Evolutionary conservation across 2,888 invertebrate genomes (phyloP), one percentile per base, ranked within the genome.

Genomic region (Stenichneumon culpator): DNA sequence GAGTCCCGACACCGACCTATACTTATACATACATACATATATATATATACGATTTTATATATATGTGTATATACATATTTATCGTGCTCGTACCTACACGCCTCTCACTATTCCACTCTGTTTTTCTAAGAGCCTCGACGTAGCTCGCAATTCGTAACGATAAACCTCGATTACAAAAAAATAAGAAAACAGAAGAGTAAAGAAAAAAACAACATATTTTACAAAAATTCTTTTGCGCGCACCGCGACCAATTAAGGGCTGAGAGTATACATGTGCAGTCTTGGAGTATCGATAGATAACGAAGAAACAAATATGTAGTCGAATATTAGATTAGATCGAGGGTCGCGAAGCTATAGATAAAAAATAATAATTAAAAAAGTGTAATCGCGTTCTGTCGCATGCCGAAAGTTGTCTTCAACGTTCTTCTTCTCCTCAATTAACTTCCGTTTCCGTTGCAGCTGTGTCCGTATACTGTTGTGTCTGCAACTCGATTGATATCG

Each of bases 61-160:
- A 67, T 82, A 86, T 73, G 57, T 60, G 50, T 84, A 87, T 87
- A 87, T 74, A 84, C 28, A 69, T 39, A 50, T n/a, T 63, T 89
- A 88, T 89, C 87, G 89, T 89, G 89, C 87, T 88, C 86, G 88
- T 88, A 89, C 87, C 87, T 90, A 90, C 88, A 89, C 87, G 88
- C 89, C 90, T 90, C 88, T 90, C 88, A 89, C 83, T 89, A 88
- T 75, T 67, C 67, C 39, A 36, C 36, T 67, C 52, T 70, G 22
- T 54, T 67, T 77, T 67, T 60, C 77, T 54, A 54, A 54, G 77
- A 67, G 52, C 77, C 77, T 77, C 65, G 22, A 77, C 19, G 77
- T 77, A 77, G 22, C 54, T 54, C 67, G 67, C 67, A 44, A 11
- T 19, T 47, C 14, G 47, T 7, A 22, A 32, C 36, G 60, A 32